Evolutionary conservation across 2,797 vertebrate species (phyloP), one percentile per base, ranked within the genome.

Genomic region (Neosilurus hyrtlii): DNA sequence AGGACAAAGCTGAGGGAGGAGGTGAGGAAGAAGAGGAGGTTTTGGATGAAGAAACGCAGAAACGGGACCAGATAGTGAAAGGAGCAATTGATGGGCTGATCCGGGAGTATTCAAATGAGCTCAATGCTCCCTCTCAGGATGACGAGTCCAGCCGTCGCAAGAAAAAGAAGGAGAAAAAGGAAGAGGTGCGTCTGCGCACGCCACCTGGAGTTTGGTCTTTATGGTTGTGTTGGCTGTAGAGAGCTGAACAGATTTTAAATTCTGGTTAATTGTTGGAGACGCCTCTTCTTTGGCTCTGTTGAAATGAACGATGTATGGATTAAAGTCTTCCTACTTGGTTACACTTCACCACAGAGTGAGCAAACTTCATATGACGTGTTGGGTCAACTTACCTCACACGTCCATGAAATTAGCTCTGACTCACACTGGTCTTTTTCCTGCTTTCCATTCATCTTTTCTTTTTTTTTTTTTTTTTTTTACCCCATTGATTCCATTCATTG

Each of bases 111-210:
- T 97, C 98, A 83, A 97, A 95, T 1, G 98, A 99, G 89, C 96
- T 99, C 89, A 99, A 97, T 86, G 98, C 98, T 61, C 96, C 96
- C 1, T 97, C 96, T 59, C 95, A 95, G 91, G 98, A 99, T 74
- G 97, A 97, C 65, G 97, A 99, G 85, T 95, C 97, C 83, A 97
- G 96, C 77, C 96, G 96, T 57, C 96, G 97, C 90, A 99, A 98
- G 93, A 97, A 98, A 90, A 98, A 96, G 92, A 98, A 97, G 89
- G 97, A 99, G 92, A 98, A 98, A 94, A 99, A 99, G 92, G 98
- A 99, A 92, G 98, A 99, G 95, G 96, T 99, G 95, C 2, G 79
- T 66, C 18, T 94, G 96, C 98, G 95, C 9, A 57, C 70, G 16
- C 7, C 10, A 51, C 0, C 30, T 62, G 26, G 7, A 24, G 12